Evolutionary conservation across 2,797 vertebrate genomes (phyloP), one percentile per base, ranked within the genome.

Genomic region (Fistularia tabacaria): DNA sequence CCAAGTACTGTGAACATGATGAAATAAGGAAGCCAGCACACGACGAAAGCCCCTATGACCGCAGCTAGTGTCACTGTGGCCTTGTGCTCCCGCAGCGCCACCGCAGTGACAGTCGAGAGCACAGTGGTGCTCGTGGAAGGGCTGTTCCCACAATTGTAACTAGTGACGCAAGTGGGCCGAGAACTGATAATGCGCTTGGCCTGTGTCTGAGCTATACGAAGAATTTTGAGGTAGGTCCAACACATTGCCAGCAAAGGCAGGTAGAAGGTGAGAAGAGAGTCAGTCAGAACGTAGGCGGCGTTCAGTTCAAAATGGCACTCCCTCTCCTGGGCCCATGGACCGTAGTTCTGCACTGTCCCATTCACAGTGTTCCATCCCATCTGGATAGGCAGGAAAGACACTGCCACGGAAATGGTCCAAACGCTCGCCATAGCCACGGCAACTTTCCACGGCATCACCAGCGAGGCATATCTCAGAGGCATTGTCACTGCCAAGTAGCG

Each of bases 21-120:
- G 77, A 98, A 98, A 81, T 98, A 98, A 3, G 96, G 96, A 56
- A 98, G 89, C 96, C 96, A 98, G 82, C 95, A 98, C 36, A 96
- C 56, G 3, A 94, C 83, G 70, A 98, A 98, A 0, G 90, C 94
- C 0, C 96, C 95, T 60, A 98, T 88, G 49, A 98, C 94, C 0
- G 88, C 92, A 0, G 94, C 95, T 62, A 98, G 83, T 0, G 96
- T 97, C 73, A 97, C 81, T 0, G 95, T 97, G 69, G 95, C 96
- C 80, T 98, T 98, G 89, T 98, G 95, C 66, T 98, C 95, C 74
- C 85, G 85, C 54, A 95, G 80, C 42, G 91, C 90, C 66, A 91
- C 88, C 0, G 81, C 82, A 47, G 87, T 82, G 13, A 82, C 80
- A 6, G 69, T 83, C 62, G 79, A 74, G 57, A 92, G 1, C 48